Evolutionary conservation across 2,797 vertebrate species (phyloP).

Genomic region (Coluber constrictor): DNA sequence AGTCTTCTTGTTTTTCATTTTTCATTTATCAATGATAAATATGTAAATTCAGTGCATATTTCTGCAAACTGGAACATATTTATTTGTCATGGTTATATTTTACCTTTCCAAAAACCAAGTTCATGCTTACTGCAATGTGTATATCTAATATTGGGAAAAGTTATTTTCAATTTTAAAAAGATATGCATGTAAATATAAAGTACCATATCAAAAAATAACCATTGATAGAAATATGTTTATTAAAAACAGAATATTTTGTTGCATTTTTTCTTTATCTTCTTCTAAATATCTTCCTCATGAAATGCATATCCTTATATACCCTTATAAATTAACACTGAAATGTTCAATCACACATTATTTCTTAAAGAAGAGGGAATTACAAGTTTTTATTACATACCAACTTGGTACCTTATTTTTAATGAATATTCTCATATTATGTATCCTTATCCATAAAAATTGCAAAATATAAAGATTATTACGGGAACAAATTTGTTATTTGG

Average conservation of each 20-base stretch:
- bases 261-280: background rate
- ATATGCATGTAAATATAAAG: background rate
- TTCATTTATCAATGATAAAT: background rate
- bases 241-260: background rate
- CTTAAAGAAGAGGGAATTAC: background rate
- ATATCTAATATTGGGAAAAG: background rate
- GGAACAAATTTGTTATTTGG: slow-evolving; percentile 9
- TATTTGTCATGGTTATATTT: background rate
- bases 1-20: slow-evolving; percentile 20
- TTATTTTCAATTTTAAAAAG: background rate
- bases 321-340: background rate
- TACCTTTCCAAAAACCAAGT: background rate
- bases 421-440: slow-evolving; percentile 20
- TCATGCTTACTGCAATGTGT: background rate
- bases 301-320: background rate
- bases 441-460: slow-evolving; percentile 27
- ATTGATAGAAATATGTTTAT: background rate
- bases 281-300: background rate
- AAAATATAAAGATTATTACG: background rate
- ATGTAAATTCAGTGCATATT: background rate
- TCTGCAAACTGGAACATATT: background rate
- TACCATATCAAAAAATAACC: background rate
- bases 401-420: background rate
- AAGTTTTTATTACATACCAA: background rate
- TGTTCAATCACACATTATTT: background rate